Evolutionary conservation across 2,113 vertebrate species (phyloP), one percentile per base, ranked within the genome.

Genomic region (human): DNA sequence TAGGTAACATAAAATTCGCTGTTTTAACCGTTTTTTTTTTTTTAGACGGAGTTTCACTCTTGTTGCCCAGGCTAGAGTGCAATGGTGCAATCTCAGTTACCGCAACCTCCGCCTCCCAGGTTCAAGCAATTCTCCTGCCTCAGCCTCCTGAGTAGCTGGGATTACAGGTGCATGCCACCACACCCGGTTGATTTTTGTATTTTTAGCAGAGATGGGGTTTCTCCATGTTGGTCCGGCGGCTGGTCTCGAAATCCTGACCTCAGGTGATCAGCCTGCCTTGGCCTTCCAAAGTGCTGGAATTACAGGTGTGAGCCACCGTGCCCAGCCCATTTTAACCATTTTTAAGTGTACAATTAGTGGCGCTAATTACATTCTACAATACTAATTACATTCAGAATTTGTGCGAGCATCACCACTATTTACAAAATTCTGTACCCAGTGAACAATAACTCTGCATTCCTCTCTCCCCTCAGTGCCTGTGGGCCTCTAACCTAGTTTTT

Each of bases 61-160:
- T 55, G 52, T 55, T 18, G 18, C 52, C 52, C 52, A 55, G 52
- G 52, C 52, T 55, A 18, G 18, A 55, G 52, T 55, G 18, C 18
- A 55, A 20, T 55, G 52, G 52, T 0, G 18, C 17, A 0, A 55
- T 55, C 52, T 20, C 0, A 0, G 52, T 55, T 55, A 55, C 18
- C 0, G 18, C 18, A 55, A 55, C 18, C 17, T 55, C 6, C 6
- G 2, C 18, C 52, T 55, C 52, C 17, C 2, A 0, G 18, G 52
- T 55, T 20, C 52, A 55, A 55, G 52, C 2, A 2, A 20, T 55
- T 55, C 52, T 55, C 52, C 52, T 55, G 52, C 52, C 52, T 55
- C 52, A 55, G 52, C 52, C 6, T 55, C 18, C 52, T 0, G 52
- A 20, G 6, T 7, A 55, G 18, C 52, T 20, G 18, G 52, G 52